A percentile compares a stretch with the other conserved stretches of the same genome.
These are phyloP conservation scores for Drosophila percnosoma DNA, from an alignment of 2,888 invertebrate species.

Conservation along the genomic window DNA sequence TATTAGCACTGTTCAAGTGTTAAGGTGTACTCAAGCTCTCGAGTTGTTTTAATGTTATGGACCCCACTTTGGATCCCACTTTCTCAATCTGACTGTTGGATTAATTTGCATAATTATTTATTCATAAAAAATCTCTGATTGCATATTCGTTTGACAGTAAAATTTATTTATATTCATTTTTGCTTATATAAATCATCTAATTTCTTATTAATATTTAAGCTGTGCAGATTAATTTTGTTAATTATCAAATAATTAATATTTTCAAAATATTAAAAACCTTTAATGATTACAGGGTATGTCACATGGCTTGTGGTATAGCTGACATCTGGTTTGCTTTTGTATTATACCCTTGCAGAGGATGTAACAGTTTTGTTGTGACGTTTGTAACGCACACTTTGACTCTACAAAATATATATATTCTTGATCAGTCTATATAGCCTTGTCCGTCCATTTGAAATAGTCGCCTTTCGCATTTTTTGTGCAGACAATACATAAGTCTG, in stretches of 20 bases:
- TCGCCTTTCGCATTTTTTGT: fast-evolving
- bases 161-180: not conserved
- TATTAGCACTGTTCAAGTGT: not conserved
- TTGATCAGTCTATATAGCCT: not conserved
- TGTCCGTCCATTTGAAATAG: not conserved
- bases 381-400: not conserved
- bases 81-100: not conserved
- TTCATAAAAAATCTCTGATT: no score
- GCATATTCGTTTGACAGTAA: no score
- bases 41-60: not conserved
- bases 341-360: not conserved
- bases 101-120: not conserved
- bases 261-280: no score
- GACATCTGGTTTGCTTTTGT: not conserved
- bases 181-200: not conserved
- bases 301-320: not conserved
- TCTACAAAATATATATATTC: not conserved
- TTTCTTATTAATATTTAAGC: not conserved
- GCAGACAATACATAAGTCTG: not conserved
- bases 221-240: not conserved
- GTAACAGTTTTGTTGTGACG: not conserved
- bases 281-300: slow-evolving; percentile 21
- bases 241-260: not conserved
- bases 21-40: not conserved
- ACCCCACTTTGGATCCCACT: not conserved